These are phyloP conservation scores for Busseola fusca DNA, from an alignment of 2,888 invertebrate species.

Conservation along the genomic window DNA sequence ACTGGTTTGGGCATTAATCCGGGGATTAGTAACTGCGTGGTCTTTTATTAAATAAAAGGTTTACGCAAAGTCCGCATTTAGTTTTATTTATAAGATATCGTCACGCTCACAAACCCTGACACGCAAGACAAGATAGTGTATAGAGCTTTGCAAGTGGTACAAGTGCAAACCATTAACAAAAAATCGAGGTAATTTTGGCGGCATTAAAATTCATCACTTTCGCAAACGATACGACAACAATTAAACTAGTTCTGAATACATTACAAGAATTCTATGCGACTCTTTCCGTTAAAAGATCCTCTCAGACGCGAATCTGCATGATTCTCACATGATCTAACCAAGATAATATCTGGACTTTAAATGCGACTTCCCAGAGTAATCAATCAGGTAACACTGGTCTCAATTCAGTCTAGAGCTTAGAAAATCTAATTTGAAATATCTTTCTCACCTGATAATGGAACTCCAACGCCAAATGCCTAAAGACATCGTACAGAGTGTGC, in stretches of 20 bases:
- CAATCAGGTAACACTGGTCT: too few species aligned
- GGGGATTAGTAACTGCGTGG: neutral
- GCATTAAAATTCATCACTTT: neutral
- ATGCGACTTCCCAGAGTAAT: neutral
- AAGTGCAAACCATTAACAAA: neutral
- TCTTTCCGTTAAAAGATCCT: neutral
- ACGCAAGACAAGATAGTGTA: neutral
- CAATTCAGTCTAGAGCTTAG: too few species aligned
- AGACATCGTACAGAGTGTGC: constrained; percentile 82
- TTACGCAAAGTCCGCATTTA: neutral
- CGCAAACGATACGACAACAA: neutral
- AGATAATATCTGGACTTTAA: too few species aligned
- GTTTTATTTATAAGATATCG: too few species aligned
- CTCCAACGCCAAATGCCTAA: constrained; percentile 86
- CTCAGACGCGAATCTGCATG: neutral
- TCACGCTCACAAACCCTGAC: neutral
- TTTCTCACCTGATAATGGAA: constrained; percentile 79
- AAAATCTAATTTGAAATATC: neutral
- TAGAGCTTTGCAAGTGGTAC: neutral
- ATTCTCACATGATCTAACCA: neutral
- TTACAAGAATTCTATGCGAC: neutral
- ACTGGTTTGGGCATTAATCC: too few species aligned
- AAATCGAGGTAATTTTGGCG: neutral
- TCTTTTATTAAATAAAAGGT: neutral
- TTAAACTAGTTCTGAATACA: neutral